Evolutionary conservation across 2,888 invertebrate genomes (phyloP).

Genomic region (Deilephila elpenor): DNA sequence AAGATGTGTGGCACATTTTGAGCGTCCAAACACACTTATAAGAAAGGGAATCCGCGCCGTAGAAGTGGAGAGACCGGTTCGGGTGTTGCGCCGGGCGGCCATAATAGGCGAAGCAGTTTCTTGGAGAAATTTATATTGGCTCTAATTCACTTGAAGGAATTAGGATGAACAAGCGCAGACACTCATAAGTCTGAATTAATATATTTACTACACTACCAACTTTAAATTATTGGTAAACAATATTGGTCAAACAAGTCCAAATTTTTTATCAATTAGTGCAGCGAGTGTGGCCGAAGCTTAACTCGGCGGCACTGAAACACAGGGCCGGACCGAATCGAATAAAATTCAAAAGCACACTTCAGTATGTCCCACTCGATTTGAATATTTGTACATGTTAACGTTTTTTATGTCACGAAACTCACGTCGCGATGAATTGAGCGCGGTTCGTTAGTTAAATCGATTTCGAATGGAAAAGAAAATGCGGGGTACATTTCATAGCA

Average conservation of each 20-base stretch:
- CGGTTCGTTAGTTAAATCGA: slow-evolving; percentile 28
- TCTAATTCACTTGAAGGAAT: too few relatives aligned
- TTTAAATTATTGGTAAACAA: neutral
- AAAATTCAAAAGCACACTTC: slow-evolving; percentile 62
- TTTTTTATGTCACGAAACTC: slow-evolving; percentile 36
- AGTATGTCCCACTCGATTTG: slow-evolving; percentile 57
- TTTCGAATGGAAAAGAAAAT: slow-evolving; percentile 17
- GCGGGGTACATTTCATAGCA: slow-evolving; percentile 5
- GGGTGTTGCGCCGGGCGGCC: too few relatives aligned
- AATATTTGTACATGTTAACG: slow-evolving; percentile 56
- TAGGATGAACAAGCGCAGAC: too few relatives aligned
- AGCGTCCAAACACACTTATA: too few relatives aligned
- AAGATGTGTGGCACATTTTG: too few relatives aligned
- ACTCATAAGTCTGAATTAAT: neutral
- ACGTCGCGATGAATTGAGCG: slow-evolving; percentile 13
- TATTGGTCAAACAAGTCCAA: neutral
- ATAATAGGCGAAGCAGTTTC: too few relatives aligned
- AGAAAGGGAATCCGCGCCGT: too few relatives aligned
- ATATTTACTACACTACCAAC: neutral
- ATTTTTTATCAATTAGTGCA: neutral
- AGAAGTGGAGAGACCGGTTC: too few relatives aligned
- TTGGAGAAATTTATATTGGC: too few relatives aligned
- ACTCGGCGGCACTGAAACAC: slow-evolving; percentile 38
- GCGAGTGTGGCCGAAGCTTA: slow-evolving; percentile 5
- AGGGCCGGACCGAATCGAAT: slow-evolving; percentile 50